Conservation (phyloP, 2,113 vertebrate species). For the Glaucomys volans region DNA sequence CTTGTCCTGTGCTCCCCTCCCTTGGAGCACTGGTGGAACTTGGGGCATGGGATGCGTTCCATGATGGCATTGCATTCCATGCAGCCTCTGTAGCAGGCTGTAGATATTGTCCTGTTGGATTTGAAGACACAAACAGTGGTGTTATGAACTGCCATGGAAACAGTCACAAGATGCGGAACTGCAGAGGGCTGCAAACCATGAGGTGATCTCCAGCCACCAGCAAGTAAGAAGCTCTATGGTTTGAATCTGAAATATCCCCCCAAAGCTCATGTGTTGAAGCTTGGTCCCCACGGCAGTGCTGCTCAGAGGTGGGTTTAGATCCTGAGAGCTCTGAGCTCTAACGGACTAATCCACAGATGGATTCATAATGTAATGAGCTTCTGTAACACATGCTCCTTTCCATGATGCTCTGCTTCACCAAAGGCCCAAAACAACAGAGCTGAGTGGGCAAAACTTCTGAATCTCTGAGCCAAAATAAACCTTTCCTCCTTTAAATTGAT, state of each 20-base stretch:
- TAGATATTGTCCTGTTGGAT: background rate
- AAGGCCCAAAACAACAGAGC: background rate
- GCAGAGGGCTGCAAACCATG: no score
- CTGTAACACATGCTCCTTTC: background rate
- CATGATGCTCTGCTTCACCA: background rate
- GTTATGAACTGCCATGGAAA: no score
- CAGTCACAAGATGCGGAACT: fast-evolving
- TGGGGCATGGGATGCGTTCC: background rate
- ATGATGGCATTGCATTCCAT: fast-evolving
- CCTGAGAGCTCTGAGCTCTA: no score
- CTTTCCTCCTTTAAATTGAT: background rate
- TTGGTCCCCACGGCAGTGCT: background rate
- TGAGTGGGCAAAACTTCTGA: background rate
- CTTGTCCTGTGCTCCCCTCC: background rate
- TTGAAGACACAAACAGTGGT: background rate
- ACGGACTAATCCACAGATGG: background rate
- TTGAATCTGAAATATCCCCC: background rate
- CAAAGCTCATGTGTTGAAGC: background rate
- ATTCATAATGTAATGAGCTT: no score
- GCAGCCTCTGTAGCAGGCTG: no score
- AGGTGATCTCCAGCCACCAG: background rate
- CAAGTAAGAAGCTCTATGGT: background rate
- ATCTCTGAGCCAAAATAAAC: no score
- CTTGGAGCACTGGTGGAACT: background rate
- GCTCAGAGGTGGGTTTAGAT: background rate